Percentiles rank a stretch among this genome's conserved stretches.
Conservation (phyloP, 2,888 invertebrate species). For the Chorisops tibialis region DNA sequence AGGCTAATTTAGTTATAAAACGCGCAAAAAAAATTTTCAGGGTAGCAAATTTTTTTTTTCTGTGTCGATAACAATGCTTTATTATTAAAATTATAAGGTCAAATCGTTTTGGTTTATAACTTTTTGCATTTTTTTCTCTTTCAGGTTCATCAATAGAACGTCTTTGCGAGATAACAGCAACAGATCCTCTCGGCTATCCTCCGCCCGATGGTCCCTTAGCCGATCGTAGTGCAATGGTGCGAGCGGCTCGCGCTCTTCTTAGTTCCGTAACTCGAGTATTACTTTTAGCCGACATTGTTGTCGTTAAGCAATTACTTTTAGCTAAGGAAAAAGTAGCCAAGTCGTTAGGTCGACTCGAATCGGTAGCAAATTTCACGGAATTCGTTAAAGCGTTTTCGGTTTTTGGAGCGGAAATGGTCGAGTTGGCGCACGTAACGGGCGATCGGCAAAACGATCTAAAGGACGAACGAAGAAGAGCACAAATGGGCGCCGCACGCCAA, state of each 20-base stretch:
- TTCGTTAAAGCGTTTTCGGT: conserved; percentile 98
- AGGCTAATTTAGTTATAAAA: too few species aligned
- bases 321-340: conserved; percentile 95
- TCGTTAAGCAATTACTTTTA: conserved; percentile 91
- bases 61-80: too few species aligned
- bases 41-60: too few species aligned
- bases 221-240: conserved; percentile 72
- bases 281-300: conserved; percentile 93
- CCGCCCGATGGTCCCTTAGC: conserved; percentile 65
- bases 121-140: conserved; percentile 36
- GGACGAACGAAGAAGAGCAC: conserved; percentile 90
- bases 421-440: conserved; percentile 88
- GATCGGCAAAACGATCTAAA: conserved; percentile 79
- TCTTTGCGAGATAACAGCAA: conserved; percentile 70
- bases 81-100: too few species aligned
- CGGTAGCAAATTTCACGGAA: conserved; percentile 89
- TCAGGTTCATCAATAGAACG: conserved; percentile 88
- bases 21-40: too few species aligned
- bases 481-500: conserved; percentile 94
- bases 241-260: conserved; percentile 88
- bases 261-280: conserved; percentile 94
- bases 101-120: too few species aligned
- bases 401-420: conserved; percentile 98
- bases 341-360: conserved; percentile 78
- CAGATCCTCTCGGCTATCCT: conserved; percentile 57